Base-by-base conservation (phyloP, 2,113 vertebrate species). In the Mobula birostris region DNA sequence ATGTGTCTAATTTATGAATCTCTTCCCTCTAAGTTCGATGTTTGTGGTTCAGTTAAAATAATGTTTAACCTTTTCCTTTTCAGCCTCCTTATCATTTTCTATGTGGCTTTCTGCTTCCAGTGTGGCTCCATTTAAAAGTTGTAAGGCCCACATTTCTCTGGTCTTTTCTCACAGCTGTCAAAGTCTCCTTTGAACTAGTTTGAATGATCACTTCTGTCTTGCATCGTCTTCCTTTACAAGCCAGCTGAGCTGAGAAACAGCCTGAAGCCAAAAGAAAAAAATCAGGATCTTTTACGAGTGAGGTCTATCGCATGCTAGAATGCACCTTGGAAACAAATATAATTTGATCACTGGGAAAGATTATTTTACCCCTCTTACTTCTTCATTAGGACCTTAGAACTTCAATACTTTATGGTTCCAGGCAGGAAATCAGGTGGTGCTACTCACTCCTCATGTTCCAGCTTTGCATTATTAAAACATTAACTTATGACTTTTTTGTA, bases 261-360 rank as follows among this genome's bases (percentile, higher is more conserved):
- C 85, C 83, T 68, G 61, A 90, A 90, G 85, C 85, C 61, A 90
- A 27, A 32, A 36, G 36, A 36, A 32, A 90, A 32, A 90, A 2
- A 12, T 66, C 61, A 1, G 29, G 85, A 90, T 36, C 32, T 88
- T 88, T 66, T 90, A 90, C 40, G 85, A 90, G 63, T 66, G 85
- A 32, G 61, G 85, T 68, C 85, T 32, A 68, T 90, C 66, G 63
- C 85, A 90, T 32, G 85, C 85, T 32, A 66, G 85, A 90, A 66
- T 90, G 85, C 85, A 90, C 85, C 85, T 66, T 66, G 58, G 61
- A 90, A 61, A 90, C 83, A 66, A 66, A 90, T 90, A 90, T 90
- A 90, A 90, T 27, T 90, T 66, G 85, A 90, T 90, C 29, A n/a
- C 58, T 90, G 29, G 7, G 15, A 32, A 15, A 90, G 85, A 90